phyloP scores from a whole-genome alignment of 2,113 vertebrate species.

The Seriola rivoliana region DNA sequence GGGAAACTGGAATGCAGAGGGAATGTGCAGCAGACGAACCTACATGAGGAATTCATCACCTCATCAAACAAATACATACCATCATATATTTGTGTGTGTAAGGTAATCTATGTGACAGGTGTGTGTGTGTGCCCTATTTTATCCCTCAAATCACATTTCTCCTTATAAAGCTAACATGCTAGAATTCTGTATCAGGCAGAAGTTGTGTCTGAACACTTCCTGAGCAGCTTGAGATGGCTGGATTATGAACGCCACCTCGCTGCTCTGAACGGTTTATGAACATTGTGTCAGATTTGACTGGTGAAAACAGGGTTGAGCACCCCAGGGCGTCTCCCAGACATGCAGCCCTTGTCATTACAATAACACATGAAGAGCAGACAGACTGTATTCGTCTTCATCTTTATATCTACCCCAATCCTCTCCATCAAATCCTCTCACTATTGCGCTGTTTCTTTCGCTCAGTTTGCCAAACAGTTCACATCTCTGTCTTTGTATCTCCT shows the following conservation, averaged over 20 bases:
- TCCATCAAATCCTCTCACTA: slow-evolving; percentile 16
- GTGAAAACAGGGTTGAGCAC: slow-evolving; percentile 47
- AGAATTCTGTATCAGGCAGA: neutral
- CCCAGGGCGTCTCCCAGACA: slow-evolving; percentile 52
- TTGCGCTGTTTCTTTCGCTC: neutral
- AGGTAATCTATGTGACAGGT: slow-evolving; percentile 41
- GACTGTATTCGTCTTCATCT: slow-evolving; percentile 45
- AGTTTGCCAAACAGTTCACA: slow-evolving; percentile 20
- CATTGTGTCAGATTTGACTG: slow-evolving; percentile 52
- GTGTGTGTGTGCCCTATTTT: neutral
- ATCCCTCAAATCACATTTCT: slow-evolving; percentile 10
- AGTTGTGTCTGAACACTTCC: slow-evolving; percentile 24
- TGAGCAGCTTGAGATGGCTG: slow-evolving; percentile 26
- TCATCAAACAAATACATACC: slow-evolving; percentile 38
- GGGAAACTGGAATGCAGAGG: slow-evolving; percentile 25
- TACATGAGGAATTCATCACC: slow-evolving; percentile 36
- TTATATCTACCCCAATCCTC: slow-evolving; percentile 39
- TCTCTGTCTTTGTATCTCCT: slow-evolving; percentile 11
- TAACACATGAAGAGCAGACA: slow-evolving; percentile 62
- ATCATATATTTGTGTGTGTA: slow-evolving; percentile 7
- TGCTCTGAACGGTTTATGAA: slow-evolving; percentile 53
- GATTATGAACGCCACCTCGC: slow-evolving; percentile 9
- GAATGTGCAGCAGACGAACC: slow-evolving; percentile 25
- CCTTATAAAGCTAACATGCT: neutral
- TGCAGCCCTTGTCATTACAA: slow-evolving; percentile 53